Conservation (phyloP, 2,113 vertebrate genomes). For the Nothocercus julius region DNA sequence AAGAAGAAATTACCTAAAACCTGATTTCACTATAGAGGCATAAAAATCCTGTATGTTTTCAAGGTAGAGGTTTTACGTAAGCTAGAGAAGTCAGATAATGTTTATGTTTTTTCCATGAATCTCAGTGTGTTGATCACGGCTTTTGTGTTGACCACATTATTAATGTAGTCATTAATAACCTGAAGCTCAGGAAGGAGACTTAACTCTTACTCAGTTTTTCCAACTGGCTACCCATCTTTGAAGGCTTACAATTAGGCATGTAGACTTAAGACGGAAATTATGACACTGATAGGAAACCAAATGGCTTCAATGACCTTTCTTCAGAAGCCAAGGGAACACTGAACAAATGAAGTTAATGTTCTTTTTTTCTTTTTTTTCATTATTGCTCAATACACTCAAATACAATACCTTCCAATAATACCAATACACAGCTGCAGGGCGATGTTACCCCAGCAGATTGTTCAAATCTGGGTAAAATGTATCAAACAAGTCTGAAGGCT, state of each 20-base stretch:
- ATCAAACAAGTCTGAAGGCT: not conserved
- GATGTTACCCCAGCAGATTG: not conserved
- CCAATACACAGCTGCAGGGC: not conserved
- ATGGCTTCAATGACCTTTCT: not conserved
- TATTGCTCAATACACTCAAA: not conserved
- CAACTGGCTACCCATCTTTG: not conserved
- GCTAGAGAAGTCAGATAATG: not conserved
- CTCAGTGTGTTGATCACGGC: not conserved
- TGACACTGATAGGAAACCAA: not conserved
- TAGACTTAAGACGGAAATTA: not conserved
- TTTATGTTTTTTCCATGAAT: not conserved
- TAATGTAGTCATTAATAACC: not conserved
- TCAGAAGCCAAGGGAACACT: not conserved
- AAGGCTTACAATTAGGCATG: not conserved
- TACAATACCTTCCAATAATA: not conserved
- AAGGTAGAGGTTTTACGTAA: not conserved
- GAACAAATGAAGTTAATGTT: not conserved
- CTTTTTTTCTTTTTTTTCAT: not conserved
- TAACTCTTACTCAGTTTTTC: not conserved
- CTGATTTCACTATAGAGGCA: not conserved
- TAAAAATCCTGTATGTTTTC: not conserved
- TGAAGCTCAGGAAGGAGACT: not conserved
- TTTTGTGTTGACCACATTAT: not conserved
- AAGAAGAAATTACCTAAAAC: not conserved
- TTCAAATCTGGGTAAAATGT: not conserved